Percentiles rank a stretch among this genome's conserved stretches.
Evolutionary conservation across 2,797 vertebrate species (phyloP).

Genomic region (Pangasius macronema): DNA sequence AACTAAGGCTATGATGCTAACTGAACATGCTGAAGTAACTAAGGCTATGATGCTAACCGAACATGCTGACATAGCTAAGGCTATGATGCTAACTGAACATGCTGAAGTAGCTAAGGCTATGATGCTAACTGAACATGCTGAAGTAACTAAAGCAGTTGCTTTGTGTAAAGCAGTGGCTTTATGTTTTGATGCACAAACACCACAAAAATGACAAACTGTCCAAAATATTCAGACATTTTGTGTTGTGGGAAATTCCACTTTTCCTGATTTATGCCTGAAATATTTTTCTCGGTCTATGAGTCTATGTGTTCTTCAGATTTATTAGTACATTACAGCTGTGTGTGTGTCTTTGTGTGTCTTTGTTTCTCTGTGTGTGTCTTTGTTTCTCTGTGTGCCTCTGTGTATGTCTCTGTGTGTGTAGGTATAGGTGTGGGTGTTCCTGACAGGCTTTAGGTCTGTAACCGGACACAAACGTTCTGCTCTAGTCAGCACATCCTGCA

Average conservation of each 20-base stretch:
- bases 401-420: background rate
- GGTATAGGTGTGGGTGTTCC: background rate
- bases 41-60: background rate
- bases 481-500: conserved; percentile 67
- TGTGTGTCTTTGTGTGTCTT: background rate
- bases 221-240: background rate
- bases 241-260: background rate
- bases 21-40: background rate
- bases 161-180: background rate
- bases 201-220: background rate
- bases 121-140: background rate
- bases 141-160: background rate
- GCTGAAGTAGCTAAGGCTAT: background rate
- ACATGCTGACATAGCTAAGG: background rate
- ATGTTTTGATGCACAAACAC: background rate
- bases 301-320: background rate
- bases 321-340: background rate
- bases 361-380: background rate
- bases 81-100: background rate
- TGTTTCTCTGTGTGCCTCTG: too few species aligned
- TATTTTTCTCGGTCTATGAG: background rate
- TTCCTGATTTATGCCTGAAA: background rate
- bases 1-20: background rate
- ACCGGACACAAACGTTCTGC: conserved; percentile 34
- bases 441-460: background rate